Conservation (phyloP, 2,797 vertebrate genomes). For the Mormyrus proboscirostris region DNA sequence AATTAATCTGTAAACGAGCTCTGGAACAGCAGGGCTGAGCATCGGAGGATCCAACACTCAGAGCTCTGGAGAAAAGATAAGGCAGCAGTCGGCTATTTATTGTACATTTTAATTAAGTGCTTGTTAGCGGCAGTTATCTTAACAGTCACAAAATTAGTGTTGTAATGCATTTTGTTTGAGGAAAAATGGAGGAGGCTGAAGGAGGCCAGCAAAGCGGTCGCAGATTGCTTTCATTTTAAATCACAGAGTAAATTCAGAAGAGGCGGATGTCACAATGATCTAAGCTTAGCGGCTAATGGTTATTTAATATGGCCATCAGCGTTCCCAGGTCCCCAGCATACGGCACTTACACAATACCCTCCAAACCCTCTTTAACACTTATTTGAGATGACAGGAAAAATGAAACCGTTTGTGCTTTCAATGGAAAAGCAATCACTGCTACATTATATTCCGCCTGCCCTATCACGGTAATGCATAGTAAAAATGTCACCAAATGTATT, state of each 20-base stretch:
- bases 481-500: conserved; percentile 99
- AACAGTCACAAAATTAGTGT: conserved; percentile 99
- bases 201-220: conserved; percentile 76
- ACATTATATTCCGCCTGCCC: conserved; percentile 99
- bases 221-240: conserved; percentile 98
- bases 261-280: conserved; percentile 89
- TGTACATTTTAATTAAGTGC: conserved; percentile 99
- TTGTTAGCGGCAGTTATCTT: conserved; percentile 99
- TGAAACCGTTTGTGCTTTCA: conserved; percentile 99
- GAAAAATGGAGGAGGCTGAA: conserved; percentile 70
- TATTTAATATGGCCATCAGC: conserved; percentile 99
- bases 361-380: conserved; percentile 99
- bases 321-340: conserved; percentile 98
- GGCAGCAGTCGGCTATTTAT: conserved; percentile 96
- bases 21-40: conserved; percentile 91
- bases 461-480: conserved; percentile 99
- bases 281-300: conserved; percentile 97
- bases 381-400: conserved; percentile 99
- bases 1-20: conserved; percentile 99
- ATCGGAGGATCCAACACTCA: conserved; percentile 82
- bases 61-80: conserved; percentile 90
- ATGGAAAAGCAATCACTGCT: conserved; percentile 99
- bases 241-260: conserved; percentile 97
- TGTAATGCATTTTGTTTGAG: conserved; percentile 99
- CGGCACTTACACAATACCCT: conserved; percentile 96